These are phyloP conservation scores for Mormoops blainvillei DNA, from an alignment of 2,113 vertebrate genomes.

Conservation along the genomic window DNA sequence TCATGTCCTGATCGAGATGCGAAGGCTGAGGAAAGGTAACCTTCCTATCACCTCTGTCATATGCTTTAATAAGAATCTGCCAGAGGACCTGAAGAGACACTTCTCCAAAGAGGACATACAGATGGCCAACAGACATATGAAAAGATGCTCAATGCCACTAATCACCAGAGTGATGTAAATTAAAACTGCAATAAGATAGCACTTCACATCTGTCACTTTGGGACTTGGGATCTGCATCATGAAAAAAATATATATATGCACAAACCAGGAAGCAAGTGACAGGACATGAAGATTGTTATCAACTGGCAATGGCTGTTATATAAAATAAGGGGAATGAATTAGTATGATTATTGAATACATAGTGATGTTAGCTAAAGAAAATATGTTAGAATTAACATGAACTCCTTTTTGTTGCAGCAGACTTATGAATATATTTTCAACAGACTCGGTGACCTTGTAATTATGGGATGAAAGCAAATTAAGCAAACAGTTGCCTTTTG, in stretches of 20 bases:
- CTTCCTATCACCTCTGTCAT: not conserved
- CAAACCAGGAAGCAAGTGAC: not conserved
- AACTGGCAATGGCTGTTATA: not conserved
- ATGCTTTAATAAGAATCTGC: not conserved
- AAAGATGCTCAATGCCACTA: not conserved
- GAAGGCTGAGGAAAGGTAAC: not conserved
- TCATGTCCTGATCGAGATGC: not conserved
- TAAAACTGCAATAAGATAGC: not conserved
- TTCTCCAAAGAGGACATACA: not conserved
- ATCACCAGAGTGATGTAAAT: not conserved
- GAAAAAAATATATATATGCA: not conserved
- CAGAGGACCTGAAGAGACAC: not conserved
- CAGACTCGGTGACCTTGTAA: not conserved
- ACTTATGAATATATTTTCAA: constrained; percentile 8
- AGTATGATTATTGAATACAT: not conserved
- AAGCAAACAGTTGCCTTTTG: not conserved
- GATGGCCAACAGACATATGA: not conserved
- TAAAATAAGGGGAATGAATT: not conserved
- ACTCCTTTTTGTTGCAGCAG: not conserved
- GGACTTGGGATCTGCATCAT: not conserved
- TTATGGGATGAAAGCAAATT: not conserved
- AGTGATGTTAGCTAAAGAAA: not conserved
- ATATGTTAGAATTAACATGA: not conserved
- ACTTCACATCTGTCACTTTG: not conserved
- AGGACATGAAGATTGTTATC: not conserved